Evolutionary conservation across 2,797 vertebrate genomes (phyloP).

Genomic region (Pangasius sanitwongsei): DNA sequence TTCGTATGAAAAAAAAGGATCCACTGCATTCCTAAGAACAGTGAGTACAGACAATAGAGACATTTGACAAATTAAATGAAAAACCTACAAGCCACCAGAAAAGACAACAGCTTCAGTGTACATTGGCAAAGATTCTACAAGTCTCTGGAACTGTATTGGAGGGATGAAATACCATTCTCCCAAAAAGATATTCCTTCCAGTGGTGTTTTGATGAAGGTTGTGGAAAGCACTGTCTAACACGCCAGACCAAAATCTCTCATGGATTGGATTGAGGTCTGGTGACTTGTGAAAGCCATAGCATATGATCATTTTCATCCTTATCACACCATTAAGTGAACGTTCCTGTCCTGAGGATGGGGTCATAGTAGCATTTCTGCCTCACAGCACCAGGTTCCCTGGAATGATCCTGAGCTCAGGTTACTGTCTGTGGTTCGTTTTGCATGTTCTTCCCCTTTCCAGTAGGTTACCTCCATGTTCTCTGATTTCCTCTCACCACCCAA

Average conservation of each 20-base stretch:
- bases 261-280: not conserved
- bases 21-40: not conserved
- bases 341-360: not conserved
- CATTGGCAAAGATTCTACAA: not conserved
- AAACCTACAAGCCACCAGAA: not conserved
- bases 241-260: constrained; percentile 1
- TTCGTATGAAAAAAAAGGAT: not conserved
- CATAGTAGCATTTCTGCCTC: not conserved
- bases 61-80: not conserved
- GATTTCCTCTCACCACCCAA: not conserved
- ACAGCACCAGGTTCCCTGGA: not conserved
- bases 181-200: not conserved
- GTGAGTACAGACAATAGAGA: not conserved
- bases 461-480: not conserved
- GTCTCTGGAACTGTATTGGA: not conserved
- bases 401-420: not conserved
- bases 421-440: not conserved
- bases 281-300: not conserved
- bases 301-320: not conserved
- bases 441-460: not conserved
- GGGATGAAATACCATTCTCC: not conserved
- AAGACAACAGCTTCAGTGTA: not conserved
- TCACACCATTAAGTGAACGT: not conserved
- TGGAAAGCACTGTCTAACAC: not conserved
- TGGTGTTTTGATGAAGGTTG: not conserved